Percentiles rank a stretch among this genome's conserved stretches.
Evolutionary conservation across 1,140 invertebrate species (phyloP).

Genomic region (Eriocheir sinensis): DNA sequence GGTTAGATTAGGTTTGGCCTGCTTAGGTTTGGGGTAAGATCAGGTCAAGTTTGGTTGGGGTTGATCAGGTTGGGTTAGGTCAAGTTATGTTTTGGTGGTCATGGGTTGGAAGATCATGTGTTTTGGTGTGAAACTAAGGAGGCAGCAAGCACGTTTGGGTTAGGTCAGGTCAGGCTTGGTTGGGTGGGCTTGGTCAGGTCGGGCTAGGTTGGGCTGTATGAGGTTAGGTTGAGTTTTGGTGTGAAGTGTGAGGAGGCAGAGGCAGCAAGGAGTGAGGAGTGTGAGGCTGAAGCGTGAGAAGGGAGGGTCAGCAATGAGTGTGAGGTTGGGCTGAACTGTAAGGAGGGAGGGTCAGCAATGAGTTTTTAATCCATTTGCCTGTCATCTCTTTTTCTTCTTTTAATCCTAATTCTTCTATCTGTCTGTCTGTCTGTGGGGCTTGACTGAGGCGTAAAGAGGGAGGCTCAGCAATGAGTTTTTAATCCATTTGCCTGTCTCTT

Average conservation of each 20-base stretch:
- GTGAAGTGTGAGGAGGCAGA: background rate
- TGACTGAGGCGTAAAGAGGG: no score
- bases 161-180: conserved; percentile 16
- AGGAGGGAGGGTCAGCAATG: background rate
- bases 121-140: no score
- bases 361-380: no score
- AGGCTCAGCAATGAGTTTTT: no score
- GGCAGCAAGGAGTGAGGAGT: background rate
- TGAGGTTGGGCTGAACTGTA: background rate
- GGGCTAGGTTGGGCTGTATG: background rate
- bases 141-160: background rate
- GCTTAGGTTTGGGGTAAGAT: background rate
- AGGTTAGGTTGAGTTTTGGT: background rate
- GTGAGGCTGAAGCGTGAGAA: background rate
- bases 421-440: no score
- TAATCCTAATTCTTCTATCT: no score
- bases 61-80: conserved; percentile 10
- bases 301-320: background rate
- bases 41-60: background rate
- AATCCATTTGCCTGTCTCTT: no score
- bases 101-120: no score
- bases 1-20: background rate
- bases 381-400: no score
- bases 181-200: background rate
- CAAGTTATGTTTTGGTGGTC: background rate